Evolutionary conservation across 1,140 invertebrate genomes (phyloP).

Genomic region (Hypothenemus hampei): DNA sequence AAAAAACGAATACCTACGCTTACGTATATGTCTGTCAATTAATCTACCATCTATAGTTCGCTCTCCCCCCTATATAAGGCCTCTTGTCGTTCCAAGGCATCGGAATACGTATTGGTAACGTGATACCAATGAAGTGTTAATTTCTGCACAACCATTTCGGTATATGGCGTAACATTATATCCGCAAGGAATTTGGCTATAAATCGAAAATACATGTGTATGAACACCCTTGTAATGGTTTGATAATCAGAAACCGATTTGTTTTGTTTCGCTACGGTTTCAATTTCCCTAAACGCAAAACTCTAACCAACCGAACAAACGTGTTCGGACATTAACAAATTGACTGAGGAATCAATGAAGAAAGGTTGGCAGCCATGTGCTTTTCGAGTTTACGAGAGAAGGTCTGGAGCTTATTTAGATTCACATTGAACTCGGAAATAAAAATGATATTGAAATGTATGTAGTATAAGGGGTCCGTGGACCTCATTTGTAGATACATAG

Average conservation of each 20-base stretch:
- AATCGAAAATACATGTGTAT: not conserved
- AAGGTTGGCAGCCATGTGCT: slow-evolving; percentile 12
- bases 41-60: slow-evolving; percentile 8
- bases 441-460: too few relatives aligned
- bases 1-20: slow-evolving; percentile 6
- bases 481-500: too few relatives aligned
- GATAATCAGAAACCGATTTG: not conserved
- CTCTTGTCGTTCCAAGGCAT: slow-evolving; percentile 14
- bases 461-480: too few relatives aligned
- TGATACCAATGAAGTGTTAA: slow-evolving; percentile 8
- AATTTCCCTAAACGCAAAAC: not conserved
- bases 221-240: not conserved
- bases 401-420: too few relatives aligned
- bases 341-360: slow-evolving; percentile 15
- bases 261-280: not conserved
- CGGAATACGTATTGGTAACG: slow-evolving; percentile 2
- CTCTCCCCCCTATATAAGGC: slow-evolving; percentile 6
- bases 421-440: too few relatives aligned
- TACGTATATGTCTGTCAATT: slow-evolving; percentile 5
- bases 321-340: slow-evolving; percentile 13
- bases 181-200: not conserved
- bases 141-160: slow-evolving; percentile 6
- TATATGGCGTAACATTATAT: slow-evolving; percentile 2
- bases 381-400: too few relatives aligned
- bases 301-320: not conserved